Conservation (phyloP, 2,888 invertebrate species). For the Prosopocoilus inquinatus region DNA sequence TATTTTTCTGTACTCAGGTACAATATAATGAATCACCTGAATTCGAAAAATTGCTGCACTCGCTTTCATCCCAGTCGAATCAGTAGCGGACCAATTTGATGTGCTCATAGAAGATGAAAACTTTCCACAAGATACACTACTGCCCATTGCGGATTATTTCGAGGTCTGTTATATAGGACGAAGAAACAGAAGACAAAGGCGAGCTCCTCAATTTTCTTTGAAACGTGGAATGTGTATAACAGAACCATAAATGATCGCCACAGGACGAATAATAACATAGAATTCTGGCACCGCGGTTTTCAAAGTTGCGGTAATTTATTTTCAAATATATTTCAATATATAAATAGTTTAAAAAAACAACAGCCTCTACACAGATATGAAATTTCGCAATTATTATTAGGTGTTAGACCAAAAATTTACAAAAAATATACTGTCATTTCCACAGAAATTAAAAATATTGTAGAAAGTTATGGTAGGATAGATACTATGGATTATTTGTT, state of each 20-base stretch:
- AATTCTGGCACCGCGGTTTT: slow-evolving; percentile 7
- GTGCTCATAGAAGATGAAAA: slow-evolving; percentile 10
- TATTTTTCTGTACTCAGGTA: not conserved
- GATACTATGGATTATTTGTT: slow-evolving; percentile 1
- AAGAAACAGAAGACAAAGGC: slow-evolving; percentile 9
- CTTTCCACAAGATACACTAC: slow-evolving; percentile 10
- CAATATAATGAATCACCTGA: slow-evolving; percentile 3
- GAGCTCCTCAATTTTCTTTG: slow-evolving; percentile 8
- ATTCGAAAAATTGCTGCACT: slow-evolving; percentile 12
- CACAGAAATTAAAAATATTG: slow-evolving; percentile 5
- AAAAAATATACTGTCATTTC: not conserved
- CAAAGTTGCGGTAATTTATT: slow-evolving; percentile 3
- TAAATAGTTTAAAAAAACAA: slow-evolving; percentile 3
- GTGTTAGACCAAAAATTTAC: slow-evolving; percentile 4
- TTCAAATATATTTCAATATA: slow-evolving; percentile 6
- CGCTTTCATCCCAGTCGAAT: slow-evolving; percentile 13
- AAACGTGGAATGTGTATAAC: slow-evolving; percentile 6
- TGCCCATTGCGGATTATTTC: not conserved
- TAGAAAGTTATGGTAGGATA: slow-evolving; percentile 4
- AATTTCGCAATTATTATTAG: slow-evolving; percentile 8
- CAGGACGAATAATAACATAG: slow-evolving; percentile 3
- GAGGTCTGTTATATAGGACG: slow-evolving; percentile 3
- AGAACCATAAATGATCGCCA: slow-evolving; percentile 8
- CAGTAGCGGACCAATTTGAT: slow-evolving; percentile 14
- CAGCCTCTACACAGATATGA: slow-evolving; percentile 4